Conservation (phyloP, 2,113 vertebrate species). For the Heterotilapia buettikoferi region DNA sequence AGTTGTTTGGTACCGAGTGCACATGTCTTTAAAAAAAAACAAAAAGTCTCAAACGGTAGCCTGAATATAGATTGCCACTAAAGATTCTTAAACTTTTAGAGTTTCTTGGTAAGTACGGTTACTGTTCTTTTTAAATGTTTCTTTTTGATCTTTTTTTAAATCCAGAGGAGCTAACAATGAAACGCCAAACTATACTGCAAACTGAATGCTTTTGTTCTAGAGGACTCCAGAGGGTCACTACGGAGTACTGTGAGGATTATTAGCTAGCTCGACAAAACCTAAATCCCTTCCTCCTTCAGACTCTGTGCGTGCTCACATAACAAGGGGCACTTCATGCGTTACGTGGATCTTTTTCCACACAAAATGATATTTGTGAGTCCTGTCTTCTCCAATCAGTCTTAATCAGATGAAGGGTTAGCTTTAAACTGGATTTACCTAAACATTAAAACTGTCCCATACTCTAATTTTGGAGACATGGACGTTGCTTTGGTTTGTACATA, state of each 20-base stretch:
- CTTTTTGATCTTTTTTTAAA: constrained; percentile 1
- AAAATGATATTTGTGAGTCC: neutral
- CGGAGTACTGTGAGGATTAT: neutral
- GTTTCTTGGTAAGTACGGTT: constrained; percentile 93
- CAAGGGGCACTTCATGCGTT: neutral
- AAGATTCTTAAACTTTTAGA: constrained; percentile 99
- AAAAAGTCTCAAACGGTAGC: constrained; percentile 82
- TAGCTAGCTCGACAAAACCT: neutral
- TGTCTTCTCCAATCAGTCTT: neutral
- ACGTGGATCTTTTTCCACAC: neutral
- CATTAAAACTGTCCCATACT: neutral
- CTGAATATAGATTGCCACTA: constrained; percentile 95
- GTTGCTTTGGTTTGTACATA: neutral
- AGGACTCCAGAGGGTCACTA: neutral
- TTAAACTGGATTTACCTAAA: neutral
- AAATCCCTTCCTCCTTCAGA: neutral
- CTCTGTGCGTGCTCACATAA: neutral
- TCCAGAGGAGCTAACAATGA: constrained; percentile 15
- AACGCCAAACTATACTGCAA: constrained; percentile 54
- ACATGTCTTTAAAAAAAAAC: constrained; percentile 80
- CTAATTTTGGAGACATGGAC: neutral
- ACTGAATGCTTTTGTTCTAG: neutral
- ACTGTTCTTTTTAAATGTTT: constrained; percentile 41
- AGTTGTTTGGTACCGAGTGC: constrained; percentile 98
- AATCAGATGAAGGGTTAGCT: neutral